Percentiles rank a stretch among this genome's conserved stretches.
phyloP scores from a whole-genome alignment of 2,113 vertebrate species.

The Aspidoscelis tigris region DNA sequence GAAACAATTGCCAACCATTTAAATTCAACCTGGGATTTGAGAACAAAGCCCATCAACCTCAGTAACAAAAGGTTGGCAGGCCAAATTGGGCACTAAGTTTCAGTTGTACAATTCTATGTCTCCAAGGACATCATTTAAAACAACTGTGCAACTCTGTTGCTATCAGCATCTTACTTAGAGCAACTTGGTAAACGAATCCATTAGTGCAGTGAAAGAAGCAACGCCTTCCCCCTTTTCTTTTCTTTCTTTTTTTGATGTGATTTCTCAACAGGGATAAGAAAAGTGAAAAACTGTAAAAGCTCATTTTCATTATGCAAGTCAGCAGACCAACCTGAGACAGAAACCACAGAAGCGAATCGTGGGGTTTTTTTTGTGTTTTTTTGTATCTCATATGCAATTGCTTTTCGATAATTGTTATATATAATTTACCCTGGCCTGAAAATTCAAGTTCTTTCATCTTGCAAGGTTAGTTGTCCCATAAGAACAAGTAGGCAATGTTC shows the following conservation, averaged over 20 bases:
- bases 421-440: background rate
- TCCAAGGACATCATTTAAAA: conserved; percentile 17
- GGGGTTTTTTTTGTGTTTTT: background rate
- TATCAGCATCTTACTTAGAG: conserved; percentile 1
- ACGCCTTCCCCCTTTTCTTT: background rate
- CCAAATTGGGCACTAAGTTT: conserved; percentile 21
- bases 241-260: background rate
- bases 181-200: conserved; percentile 5
- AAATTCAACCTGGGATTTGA: conserved; percentile 14
- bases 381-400: background rate
- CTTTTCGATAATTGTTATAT: background rate
- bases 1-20: conserved; percentile 7
- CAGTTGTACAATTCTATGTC: background rate
- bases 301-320: conserved; percentile 15
- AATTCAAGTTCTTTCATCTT: background rate
- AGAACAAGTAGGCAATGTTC: too few species aligned
- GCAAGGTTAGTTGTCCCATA: too few species aligned
- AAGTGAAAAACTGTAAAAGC: conserved; percentile 21
- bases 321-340: background rate
- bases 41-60: conserved; percentile 13
- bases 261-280: conserved; percentile 1
- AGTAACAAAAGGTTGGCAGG: conserved; percentile 1
- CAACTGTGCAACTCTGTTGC: background rate
- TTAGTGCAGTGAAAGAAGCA: background rate
- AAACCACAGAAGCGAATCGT: background rate